Base-by-base conservation (phyloP, 2,888 invertebrate genomes). In the Eupithecia abbreviata region DNA sequence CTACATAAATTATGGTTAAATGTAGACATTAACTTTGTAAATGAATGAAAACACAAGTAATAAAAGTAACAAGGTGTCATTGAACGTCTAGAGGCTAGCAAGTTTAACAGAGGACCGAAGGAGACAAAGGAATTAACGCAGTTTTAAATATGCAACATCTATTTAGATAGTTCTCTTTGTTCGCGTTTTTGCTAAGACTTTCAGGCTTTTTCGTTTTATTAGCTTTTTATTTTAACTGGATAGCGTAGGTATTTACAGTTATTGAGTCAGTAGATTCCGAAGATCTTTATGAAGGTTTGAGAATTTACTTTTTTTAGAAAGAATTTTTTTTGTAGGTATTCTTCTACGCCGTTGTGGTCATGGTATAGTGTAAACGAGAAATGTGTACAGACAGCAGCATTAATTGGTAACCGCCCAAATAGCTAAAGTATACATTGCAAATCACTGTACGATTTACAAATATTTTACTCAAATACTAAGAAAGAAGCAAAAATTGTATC, bases 11-110 rank as follows among this genome's bases (percentile, higher is more conserved):
- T 66, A 67, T 67, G 67, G n/a, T 43, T 67, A 43, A 67, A 43
- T 41, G 41, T 43, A 42, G 42, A 7, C 69, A 76, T 55, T 70
- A 90, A 87, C 87, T 86, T 12, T 85, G 88, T 90, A 87, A 86
- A 83, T 86, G 89, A 69, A 45, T 71, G 71, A 65, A 43, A 65
- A 49, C 58, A 10, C 72, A 5, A 68, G 43, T 49, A 73, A 67
- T 72, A 12, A 47, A 65, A 68, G 71, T 72, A 74, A 72, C 71
- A 75, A 72, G 47, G 66, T 67, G 76, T 76, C 74, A 78, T 74
- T 78, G 78, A 78, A 76, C 78, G 72, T 72, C 78, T 72, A 76
- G 78, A 9, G 7, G 55, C 55, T 62, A 4, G 71, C 71, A 76
- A 78, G 73, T 74, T 78, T 76, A 74, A 74, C 78, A 78, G 71